Evolutionary conservation across 2,888 invertebrate genomes (phyloP), one percentile per base, ranked within the genome.

Genomic region (Alsophila aescularia): DNA sequence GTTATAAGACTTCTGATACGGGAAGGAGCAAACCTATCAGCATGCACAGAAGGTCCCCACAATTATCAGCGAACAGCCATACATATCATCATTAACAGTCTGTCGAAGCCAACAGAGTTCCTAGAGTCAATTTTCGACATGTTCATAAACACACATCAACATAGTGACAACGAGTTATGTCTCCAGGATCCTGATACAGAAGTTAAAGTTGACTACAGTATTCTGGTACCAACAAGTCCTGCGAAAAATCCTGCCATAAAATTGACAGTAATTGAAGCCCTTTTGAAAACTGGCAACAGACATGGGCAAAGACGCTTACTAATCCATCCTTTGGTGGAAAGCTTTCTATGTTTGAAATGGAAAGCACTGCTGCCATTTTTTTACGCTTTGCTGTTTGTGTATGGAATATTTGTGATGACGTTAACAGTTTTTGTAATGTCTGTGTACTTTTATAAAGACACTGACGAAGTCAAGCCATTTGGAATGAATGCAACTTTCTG

Each of bases 81-180:
- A 10, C 79, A 82, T 21, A 66, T 83, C 27, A 72, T 88, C 10
- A 71, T 81, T 21, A 72, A 75, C 29, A 80, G 79, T 55, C 67
- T 88, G 39, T 86, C 91, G 0, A 88, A 90, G 53, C 91, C 92
- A 0, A 83, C 84, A 1, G 81, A 85, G 29, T 92, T 89, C 54
- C 69, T 93, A 14, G 81, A 88, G 61, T 79, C 87, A 12, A 69
- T 91, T 1, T 89, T 93, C 18, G 88, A 93, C 64, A 79, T 83
- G 0, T 83, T 74, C 43, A 87, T 93, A 16, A 73, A 72, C 8
- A 76, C 81, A 34, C 21, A 15, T 9, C 21, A 14, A 24, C 16
- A 34, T 15, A 12, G 7, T 2, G 0, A 24, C 1, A 87, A 88
- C 58, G 85, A 90, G 34, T 65, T 75, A 0, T 77, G 83, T 55